Conservation (phyloP, 1,140 invertebrate species). For the Monochamus saltuarius region DNA sequence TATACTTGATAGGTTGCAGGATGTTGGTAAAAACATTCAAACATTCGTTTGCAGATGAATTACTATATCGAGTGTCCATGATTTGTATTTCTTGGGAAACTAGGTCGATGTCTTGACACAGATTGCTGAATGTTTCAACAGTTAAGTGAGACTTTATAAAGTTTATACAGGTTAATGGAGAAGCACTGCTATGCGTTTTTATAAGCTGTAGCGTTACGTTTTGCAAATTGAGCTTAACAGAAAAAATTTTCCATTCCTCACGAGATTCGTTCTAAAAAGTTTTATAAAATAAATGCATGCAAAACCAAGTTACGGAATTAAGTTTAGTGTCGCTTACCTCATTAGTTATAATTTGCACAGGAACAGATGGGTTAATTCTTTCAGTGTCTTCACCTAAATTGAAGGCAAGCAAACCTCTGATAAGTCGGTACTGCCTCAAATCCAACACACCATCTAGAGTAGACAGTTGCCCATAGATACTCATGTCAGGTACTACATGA, state of each 20-base stretch:
- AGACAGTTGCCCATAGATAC: constrained; percentile 80
- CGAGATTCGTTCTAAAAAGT: constrained; percentile 36
- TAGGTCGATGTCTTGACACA: constrained; percentile 88
- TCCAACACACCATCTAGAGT: constrained; percentile 84
- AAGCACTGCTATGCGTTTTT: constrained; percentile 54
- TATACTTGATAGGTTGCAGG: constrained; percentile 69
- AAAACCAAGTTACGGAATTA: neutral
- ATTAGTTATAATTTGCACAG: constrained; percentile 26
- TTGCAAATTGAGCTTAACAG: constrained; percentile 81
- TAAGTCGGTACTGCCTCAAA: constrained; percentile 82
- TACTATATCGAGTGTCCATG: constrained; percentile 73
- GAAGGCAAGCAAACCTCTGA: constrained; percentile 83
- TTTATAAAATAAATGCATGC: neutral
- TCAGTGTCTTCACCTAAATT: constrained; percentile 91
- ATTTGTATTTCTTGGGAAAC: constrained; percentile 91
- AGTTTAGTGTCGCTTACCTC: too few relatives aligned
- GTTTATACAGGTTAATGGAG: constrained; percentile 82
- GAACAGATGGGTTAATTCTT: constrained; percentile 57
- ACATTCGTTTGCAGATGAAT: constrained; percentile 67
- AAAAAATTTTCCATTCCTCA: constrained; percentile 72
- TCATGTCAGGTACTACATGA: constrained; percentile 76
- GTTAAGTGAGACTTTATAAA: constrained; percentile 88
- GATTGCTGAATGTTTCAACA: constrained; percentile 82
- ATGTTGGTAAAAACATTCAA: constrained; percentile 90
- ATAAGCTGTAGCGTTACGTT: constrained; percentile 80